Evolutionary conservation across 2,888 invertebrate species (phyloP), one percentile per base, ranked within the genome.

Genomic region (Tuberolachnus salignus): DNA sequence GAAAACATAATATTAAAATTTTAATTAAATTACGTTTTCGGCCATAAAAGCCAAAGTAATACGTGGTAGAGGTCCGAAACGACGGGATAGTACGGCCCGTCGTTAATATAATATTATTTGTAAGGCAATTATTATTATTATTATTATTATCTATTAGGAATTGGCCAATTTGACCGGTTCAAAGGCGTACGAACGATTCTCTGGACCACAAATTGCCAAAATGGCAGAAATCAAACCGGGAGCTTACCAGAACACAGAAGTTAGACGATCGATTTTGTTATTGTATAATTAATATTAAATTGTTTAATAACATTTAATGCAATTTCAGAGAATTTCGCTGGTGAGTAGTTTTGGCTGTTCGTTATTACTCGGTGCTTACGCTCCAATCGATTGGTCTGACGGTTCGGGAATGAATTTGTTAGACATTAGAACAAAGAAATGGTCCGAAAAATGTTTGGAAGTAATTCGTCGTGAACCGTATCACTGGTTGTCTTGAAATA

Each of bases 361-460:
- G 0, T 86, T 98, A 73, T 92, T 98, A 84, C 86, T 95, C 57
- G 97, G 97, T 1, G 88, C 90, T 83, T 91, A 95, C 82, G 97
- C 96, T 0, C 92, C 95, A 0, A 95, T 98, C 69, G 98, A 98
- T 86, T 89, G 89, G 82, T 90, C 95, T 0, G 98, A 98, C 86
- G 98, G 92, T 0, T 97, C 97, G 0, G 98, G 98, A 19, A 98
- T 96, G 96, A 98, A 98, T 87, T 87, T 98, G 21, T 87, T 98
- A 83, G 91, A 98, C 85, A 93, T 98, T 71, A 89, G 87, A 46
- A 88, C 87, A 0, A 92, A 92, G 86, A 86, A 87, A 44, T 98
- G 97, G 97, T 89, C 92, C 73, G 87, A 89, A 51, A 86, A 87
- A 23, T 91, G 94, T 83, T 86, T 96, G 19, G 89, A 94, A 86